Base-by-base conservation (phyloP, 2,888 invertebrate species). In the Molorchus minor region DNA sequence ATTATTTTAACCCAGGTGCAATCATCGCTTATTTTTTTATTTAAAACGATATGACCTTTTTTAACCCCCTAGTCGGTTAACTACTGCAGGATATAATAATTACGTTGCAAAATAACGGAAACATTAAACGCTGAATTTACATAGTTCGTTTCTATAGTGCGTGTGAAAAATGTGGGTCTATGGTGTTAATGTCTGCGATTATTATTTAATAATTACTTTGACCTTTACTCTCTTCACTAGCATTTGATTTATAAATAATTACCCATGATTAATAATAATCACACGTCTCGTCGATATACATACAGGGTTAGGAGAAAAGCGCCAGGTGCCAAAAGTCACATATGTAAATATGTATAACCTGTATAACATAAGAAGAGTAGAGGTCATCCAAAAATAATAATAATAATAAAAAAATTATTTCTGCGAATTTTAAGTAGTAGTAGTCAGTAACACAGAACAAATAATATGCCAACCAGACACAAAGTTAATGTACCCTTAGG, bases 41-140 rank as follows among this genome's bases (percentile, higher is more conserved):
- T 33, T 12, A 33, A 33, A n/a, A n/a, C 12, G 7, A 33, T 33
- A 25, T 25, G 25, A 8, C 3, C 25, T 33, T 3, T 33, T 33
- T 33, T n/a, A 7, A n/a, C 3, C 12, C 12, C 10, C 12, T 7
- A 33, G 12, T 33, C 33, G 7, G 33, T 33, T 33, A 33, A 33
- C 33, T 33, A 33, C 10, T 33, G 12, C 33, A 33, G 25, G 25
- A 21, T 17, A 21, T n/a, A n/a, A n/a, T n/a, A n/a, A n/a, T n/a
- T n/a, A 38, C 38, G 21, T 49, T 49, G 8, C 49, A 38, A 40
- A 38, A 49, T 49, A 49, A 38, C 49, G 49, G 49, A 49, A 38
- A 38, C 16, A n/a, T n/a, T n/a, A n/a, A n/a, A n/a, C 36, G 5
- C 3, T 25, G 13, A 16, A 38, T 35, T 49, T 13, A 49, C 16